Evolutionary conservation across 2,113 vertebrate species (phyloP).

Genomic region (Lichenostomus cassidix): DNA sequence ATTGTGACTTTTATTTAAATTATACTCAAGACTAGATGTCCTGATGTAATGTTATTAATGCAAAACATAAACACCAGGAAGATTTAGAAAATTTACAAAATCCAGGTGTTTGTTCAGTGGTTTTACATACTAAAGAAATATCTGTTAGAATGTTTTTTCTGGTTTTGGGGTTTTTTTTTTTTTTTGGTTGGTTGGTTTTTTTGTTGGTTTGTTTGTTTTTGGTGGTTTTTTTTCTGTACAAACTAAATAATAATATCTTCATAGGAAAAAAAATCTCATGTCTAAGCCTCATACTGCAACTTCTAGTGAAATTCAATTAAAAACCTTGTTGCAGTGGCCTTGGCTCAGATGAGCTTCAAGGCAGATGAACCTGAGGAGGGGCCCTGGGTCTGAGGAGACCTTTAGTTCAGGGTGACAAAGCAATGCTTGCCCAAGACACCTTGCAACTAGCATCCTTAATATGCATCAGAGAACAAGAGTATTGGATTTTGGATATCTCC

Average conservation of each 20-base stretch:
- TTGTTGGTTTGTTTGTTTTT: not conserved
- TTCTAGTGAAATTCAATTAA: not conserved
- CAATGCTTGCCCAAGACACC: too few relatives aligned
- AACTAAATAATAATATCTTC: not conserved
- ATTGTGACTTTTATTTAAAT: not conserved
- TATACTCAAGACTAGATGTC: not conserved
- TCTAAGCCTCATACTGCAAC: not conserved
- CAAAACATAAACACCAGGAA: not conserved
- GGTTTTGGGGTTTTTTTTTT: too few relatives aligned
- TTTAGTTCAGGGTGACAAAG: too few relatives aligned
- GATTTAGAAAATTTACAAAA: not conserved
- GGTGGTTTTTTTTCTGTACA: not conserved
- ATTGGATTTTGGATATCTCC: too few relatives aligned
- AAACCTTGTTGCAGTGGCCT: too few relatives aligned
- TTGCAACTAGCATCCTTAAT: too few relatives aligned
- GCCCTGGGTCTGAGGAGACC: too few relatives aligned
- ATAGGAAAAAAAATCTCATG: not conserved
- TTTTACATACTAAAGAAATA: not conserved
- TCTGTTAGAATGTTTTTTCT: not conserved
- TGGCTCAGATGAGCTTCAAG: too few relatives aligned
- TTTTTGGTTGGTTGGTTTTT: too few relatives aligned
- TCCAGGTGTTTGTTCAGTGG: not conserved
- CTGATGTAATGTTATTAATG: not conserved
- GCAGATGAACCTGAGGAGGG: too few relatives aligned
- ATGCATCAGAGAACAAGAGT: too few relatives aligned